These are phyloP conservation scores for Grallaria varia DNA, from an alignment of 2,113 vertebrate genomes.

Conservation along the genomic window DNA sequence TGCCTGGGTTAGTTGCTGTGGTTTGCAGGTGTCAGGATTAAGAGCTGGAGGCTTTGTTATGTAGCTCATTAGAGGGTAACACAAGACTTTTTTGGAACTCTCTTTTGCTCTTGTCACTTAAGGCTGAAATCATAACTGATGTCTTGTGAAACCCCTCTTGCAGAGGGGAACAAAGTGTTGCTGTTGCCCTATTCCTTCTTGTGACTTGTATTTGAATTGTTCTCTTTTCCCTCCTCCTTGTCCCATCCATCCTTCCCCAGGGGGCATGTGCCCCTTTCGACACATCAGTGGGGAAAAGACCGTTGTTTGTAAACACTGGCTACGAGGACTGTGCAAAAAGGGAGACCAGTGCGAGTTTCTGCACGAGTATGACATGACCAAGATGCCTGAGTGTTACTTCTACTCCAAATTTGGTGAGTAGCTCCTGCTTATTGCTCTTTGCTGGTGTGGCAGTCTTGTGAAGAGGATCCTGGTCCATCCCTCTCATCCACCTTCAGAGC, in stretches of 20 bases:
- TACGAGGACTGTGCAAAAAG: slow-evolving; percentile 96
- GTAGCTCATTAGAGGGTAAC: neutral
- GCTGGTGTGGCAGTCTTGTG: neutral
- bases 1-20: neutral
- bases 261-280: slow-evolving; percentile 96
- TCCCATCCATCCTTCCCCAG: slow-evolving; percentile 51
- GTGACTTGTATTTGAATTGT: neutral
- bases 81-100: neutral
- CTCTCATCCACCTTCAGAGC: neutral
- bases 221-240: neutral
- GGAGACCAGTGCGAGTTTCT: slow-evolving; percentile 99
- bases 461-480: neutral
- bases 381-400: slow-evolving; percentile 99
- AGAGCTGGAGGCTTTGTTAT: neutral
- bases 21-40: neutral
- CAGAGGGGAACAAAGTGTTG: neutral
- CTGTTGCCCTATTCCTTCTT: neutral
- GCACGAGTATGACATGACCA: slow-evolving; percentile 99
- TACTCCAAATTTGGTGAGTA: slow-evolving; percentile 96
- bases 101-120: neutral
- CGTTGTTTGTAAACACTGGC: slow-evolving; percentile 98
- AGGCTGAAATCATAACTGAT: neutral
- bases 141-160: neutral
- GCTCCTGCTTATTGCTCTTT: neutral
- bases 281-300: slow-evolving; percentile 99